Evolutionary conservation across 2,113 vertebrate genomes (phyloP).

Genomic region (Carollia perspicillata): DNA sequence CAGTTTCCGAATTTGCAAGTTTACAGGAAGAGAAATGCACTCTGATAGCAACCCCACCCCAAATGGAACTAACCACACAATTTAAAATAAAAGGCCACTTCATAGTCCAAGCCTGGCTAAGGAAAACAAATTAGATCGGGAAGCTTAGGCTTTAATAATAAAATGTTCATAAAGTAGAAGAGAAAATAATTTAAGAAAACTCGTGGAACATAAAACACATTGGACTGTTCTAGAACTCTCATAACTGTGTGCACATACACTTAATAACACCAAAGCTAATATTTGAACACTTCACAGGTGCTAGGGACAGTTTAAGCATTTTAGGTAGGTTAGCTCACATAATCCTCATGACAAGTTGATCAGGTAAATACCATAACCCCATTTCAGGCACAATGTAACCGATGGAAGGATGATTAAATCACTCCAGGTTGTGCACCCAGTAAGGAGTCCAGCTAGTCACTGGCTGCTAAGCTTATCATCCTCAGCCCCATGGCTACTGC

Average conservation of each 20-base stretch:
- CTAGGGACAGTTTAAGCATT: background rate
- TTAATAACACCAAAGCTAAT: background rate
- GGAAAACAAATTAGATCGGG: background rate
- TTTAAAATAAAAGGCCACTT: background rate
- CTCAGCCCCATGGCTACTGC: background rate
- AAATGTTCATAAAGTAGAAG: background rate
- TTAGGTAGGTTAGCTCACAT: background rate
- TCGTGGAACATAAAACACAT: background rate
- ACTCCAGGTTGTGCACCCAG: background rate
- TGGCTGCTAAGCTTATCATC: background rate
- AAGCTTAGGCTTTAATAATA: background rate
- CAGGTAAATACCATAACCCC: background rate
- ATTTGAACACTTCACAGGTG: background rate
- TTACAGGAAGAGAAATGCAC: constrained; percentile 33
- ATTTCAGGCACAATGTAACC: background rate
- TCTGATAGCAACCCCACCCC: background rate
- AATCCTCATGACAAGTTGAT: background rate
- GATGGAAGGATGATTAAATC: background rate
- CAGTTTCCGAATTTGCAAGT: background rate
- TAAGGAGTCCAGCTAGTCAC: background rate
- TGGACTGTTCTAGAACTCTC: background rate
- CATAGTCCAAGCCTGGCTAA: background rate
- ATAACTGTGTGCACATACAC: background rate
- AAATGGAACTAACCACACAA: background rate
- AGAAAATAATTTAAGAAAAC: constrained; percentile 34